Base-by-base conservation (phyloP, 2,888 invertebrate species). In the Plutella xylostella region DNA sequence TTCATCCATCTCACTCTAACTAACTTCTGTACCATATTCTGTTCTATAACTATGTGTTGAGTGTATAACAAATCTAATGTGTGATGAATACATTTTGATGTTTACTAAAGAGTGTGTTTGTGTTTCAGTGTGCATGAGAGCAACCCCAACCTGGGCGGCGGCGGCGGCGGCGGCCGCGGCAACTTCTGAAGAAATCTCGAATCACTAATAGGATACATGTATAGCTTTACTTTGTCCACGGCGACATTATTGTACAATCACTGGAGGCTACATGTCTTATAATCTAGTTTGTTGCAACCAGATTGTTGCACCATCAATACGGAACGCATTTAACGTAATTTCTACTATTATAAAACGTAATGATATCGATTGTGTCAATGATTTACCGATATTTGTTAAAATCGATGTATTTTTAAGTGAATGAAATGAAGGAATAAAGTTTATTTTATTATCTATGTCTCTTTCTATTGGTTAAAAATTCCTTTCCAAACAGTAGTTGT, bases 111-210 rank as follows among this genome's bases (percentile, higher is more conserved):
- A 21, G 7, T 51, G 30, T 45, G 57, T 60, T 55, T 52, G 52
- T 53, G 54, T 77, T 75, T 18, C 86, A 89, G 89, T 70, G 88
- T 89, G 59, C 88, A 88, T 72, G 88, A 89, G 74, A 89, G 87
- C 68, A 84, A 87, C 62, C 86, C 88, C 49, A 85, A 71, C 58
- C 68, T 82, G 53, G 76, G 78, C 45, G 37, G 39, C 39, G 39
- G 39, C 39, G 84, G 66, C 49, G 84, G 66, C 49, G 33, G 33
- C 12, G 33, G 39, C 22, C 78, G 83, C 55, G 84, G 66, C 49
- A 86, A 85, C 72, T 87, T 83, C 69, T 87, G 83, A 82, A 72
- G 9, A 33, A 33, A 35, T 22, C 28, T 35, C 35, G 9, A 42
- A 15, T 43, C 17, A n/a, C 12, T 28, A 4, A n/a, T 15, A n/a